Evolutionary conservation across 2,888 invertebrate species (phyloP), one percentile per base, ranked within the genome.

Genomic region (Hybos culiciformis): DNA sequence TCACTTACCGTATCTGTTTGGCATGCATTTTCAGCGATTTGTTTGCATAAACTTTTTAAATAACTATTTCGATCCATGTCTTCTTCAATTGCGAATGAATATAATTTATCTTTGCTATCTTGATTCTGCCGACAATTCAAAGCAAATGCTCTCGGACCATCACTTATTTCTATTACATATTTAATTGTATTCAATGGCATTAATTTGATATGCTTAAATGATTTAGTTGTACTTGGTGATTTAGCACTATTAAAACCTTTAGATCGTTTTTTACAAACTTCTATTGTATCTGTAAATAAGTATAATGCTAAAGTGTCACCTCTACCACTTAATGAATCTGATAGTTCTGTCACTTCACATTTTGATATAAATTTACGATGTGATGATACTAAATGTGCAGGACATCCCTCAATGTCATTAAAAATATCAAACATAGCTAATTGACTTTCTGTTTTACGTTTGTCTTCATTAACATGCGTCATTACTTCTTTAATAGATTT

Each of bases 361-460:
- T 83, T 83, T 21, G 81, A 78, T 45, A 93, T 78, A 62, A 93
- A 92, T 55, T 77, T 82, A 42, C 94, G 78, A 67, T 93, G 92
- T 6, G 94, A 92, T 7, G 92, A 93, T 32, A 94, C 83, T 51
- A 96, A 72, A 61, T 91, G 85, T 1, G 93, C 88, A 50, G 97
- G 96, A 66, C 94, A 96, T 65, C 91, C 88, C 62, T 97, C 96
- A 57, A 98, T 97, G 62, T 96, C 94, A 64, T 96, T 92, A 68
- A 94, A 88, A 51, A 96, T 90, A 69, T 93, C 91, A 69, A 98
- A 94, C 76, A 97, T 85, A 53, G 85, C 90, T 61, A 93, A 77
- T 66, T 93, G 90, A 12, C 88, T 88, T 69, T 97, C 97, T 1
- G 94, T 92, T 71, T 86, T 88, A 56, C 94, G 74, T 67, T 94